A percentile compares a stretch with the other conserved stretches of the same genome.
phyloP scores from a whole-genome alignment of 2,797 vertebrate species.

The Choloepus didactylus region DNA sequence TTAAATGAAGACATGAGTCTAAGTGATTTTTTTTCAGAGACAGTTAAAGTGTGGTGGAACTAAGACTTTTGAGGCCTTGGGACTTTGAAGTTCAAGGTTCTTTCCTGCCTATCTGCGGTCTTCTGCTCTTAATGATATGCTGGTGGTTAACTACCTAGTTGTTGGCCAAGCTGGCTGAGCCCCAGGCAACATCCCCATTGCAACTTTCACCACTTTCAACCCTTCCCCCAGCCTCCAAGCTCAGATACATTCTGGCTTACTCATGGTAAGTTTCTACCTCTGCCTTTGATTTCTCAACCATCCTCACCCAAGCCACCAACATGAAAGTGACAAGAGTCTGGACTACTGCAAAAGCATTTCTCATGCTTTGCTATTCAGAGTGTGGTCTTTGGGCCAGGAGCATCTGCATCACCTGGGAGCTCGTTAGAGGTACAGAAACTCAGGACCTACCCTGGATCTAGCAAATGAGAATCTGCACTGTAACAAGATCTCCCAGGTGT shows the following conservation, averaged over 20 bases:
- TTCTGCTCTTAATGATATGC: neutral
- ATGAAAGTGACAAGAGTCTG: neutral
- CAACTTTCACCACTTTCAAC: neutral
- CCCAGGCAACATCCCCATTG: neutral
- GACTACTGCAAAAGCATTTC: neutral
- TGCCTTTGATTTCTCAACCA: neutral
- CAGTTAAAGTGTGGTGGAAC: neutral
- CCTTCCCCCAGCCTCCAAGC: too few species aligned
- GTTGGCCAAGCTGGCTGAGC: neutral
- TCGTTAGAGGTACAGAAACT: slow-evolving; percentile 7
- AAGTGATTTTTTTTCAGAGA: neutral
- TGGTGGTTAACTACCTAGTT: neutral
- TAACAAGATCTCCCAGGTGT: neutral
- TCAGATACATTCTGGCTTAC: neutral
- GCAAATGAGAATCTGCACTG: neutral
- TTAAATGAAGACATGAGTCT: neutral
- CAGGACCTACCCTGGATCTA: neutral
- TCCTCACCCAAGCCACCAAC: neutral
- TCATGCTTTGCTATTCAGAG: neutral
- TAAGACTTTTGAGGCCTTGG: neutral
- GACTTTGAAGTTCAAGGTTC: neutral
- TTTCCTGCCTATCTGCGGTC: neutral
- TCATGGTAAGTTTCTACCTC: neutral
- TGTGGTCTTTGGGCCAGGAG: neutral
- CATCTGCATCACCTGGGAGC: neutral